A percentile compares a stretch with the other conserved stretches of the same genome.
phyloP scores from a whole-genome alignment of 2,113 vertebrate genomes.

The Ameiurus melas region DNA sequence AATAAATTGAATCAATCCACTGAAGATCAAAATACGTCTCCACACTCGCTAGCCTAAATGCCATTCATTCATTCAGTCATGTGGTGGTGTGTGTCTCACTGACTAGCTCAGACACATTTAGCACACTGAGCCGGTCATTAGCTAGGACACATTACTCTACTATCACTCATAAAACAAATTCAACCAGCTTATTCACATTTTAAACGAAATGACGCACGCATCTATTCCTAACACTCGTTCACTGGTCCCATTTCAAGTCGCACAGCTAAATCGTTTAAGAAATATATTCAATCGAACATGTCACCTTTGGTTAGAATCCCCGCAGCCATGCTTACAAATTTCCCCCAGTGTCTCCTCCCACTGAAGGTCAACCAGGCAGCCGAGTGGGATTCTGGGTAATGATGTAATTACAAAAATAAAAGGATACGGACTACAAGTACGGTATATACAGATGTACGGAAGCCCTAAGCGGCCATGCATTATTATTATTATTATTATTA shows the following conservation, averaged over 20 bases:
- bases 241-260: not conserved
- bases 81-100: not conserved
- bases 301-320: conserved; percentile 68
- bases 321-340: conserved; percentile 65
- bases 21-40: not conserved
- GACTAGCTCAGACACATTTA: not conserved
- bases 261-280: not conserved
- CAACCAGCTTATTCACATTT: not conserved
- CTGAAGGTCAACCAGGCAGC: conserved; percentile 59
- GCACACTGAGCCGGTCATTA: not conserved
- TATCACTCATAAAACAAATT: not conserved
- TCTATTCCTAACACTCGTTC: not conserved
- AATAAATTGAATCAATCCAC: not conserved
- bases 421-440: conserved; percentile 32
- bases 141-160: not conserved
- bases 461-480: too few relatives aligned
- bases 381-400: conserved; percentile 50
- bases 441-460: not conserved
- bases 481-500: too few relatives aligned
- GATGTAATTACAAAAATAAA: not conserved
- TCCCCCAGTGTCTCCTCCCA: not conserved
- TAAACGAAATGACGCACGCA: not conserved
- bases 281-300: not conserved
- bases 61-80: too few relatives aligned
- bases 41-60: not conserved